A percentile compares a stretch with the other conserved stretches of the same genome.
Evolutionary conservation across 2,113 vertebrate genomes (phyloP).

Genomic region (Sitta europaea): DNA sequence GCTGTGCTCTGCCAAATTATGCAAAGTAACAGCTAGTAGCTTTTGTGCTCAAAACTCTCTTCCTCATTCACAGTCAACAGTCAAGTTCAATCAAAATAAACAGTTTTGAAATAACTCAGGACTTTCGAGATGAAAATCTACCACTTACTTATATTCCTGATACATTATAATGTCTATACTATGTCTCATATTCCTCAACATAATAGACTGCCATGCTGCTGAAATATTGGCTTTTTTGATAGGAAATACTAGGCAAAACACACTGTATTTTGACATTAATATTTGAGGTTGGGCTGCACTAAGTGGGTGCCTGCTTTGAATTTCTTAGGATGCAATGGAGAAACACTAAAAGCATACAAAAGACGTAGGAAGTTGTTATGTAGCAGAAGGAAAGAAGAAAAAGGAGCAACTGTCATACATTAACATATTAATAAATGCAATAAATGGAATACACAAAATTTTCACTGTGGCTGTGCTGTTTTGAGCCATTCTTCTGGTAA

Average conservation of each 20-base stretch:
- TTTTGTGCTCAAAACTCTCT: not conserved
- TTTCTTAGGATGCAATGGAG: not conserved
- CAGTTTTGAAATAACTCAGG: not conserved
- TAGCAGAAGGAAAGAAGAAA: not conserved
- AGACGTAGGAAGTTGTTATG: not conserved
- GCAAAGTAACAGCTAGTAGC: not conserved
- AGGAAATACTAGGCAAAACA: not conserved
- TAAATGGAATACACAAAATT: not conserved
- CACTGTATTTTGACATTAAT: not conserved
- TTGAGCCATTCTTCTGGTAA: not conserved
- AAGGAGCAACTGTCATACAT: not conserved
- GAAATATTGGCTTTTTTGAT: not conserved
- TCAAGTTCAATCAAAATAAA: slow-evolving; percentile 5
- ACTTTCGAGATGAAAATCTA: not conserved
- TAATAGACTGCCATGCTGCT: not conserved
- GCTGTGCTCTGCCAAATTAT: not conserved
- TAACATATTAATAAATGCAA: not conserved
- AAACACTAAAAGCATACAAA: not conserved
- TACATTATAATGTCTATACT: not conserved
- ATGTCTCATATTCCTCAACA: not conserved
- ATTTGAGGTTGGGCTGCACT: not conserved
- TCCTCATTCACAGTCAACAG: not conserved
- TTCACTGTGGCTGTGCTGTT: not conserved
- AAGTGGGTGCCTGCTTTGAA: not conserved
- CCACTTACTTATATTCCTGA: not conserved